Evolutionary conservation across 2,888 invertebrate species (phyloP).

Genomic region (Conistra vaccinii): DNA sequence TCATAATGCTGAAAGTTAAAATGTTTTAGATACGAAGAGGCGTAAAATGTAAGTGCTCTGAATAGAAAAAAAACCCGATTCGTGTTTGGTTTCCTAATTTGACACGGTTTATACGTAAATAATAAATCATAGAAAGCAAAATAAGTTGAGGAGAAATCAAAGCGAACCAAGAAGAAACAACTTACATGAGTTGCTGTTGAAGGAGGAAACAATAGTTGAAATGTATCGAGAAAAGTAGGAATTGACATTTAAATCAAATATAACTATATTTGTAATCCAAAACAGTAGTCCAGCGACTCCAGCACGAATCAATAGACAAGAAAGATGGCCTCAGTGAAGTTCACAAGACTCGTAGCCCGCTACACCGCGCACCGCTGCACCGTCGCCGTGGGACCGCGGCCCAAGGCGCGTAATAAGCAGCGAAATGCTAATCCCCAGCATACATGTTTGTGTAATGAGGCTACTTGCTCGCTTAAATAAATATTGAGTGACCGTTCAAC

Average conservation of each 20-base stretch:
- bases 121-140: not conserved
- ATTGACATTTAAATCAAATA: not conserved
- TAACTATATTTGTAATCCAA: not conserved
- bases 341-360: constrained; percentile 9
- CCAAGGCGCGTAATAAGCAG: constrained; percentile 65
- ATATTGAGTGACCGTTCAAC: constrained; percentile 69
- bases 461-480: constrained; percentile 66
- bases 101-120: not conserved
- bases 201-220: not conserved
- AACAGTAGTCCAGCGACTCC: too few species aligned
- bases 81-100: not conserved
- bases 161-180: not conserved
- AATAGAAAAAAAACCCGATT: not conserved
- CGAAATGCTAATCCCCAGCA: constrained; percentile 68
- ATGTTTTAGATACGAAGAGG: too few species aligned
- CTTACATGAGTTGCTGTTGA: not conserved
- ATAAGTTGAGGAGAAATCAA: not conserved
- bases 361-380: constrained; percentile 17
- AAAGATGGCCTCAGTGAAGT: not conserved
- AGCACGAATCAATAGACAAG: not conserved
- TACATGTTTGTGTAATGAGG: constrained; percentile 71
- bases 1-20: not conserved
- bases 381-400: constrained; percentile 28
- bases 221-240: not conserved
- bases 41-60: not conserved